phyloP scores from a whole-genome alignment of 2,797 vertebrate species.

The Denticeps clupeoides region DNA sequence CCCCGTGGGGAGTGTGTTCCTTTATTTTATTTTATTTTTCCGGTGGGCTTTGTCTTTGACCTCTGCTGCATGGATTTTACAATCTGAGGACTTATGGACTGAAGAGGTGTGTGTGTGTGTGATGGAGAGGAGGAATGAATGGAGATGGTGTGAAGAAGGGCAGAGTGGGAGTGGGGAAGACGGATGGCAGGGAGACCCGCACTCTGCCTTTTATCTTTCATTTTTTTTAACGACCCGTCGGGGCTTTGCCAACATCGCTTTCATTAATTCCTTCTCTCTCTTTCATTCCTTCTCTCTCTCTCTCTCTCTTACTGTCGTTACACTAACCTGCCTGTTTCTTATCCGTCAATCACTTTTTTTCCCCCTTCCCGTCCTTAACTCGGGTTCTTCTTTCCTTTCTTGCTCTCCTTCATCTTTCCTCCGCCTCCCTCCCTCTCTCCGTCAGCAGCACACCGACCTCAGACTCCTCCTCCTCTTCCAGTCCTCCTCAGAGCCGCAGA shows the following conservation, averaged over 20 bases:
- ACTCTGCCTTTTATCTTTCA: conserved; percentile 7
- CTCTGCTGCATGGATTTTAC: too few species aligned
- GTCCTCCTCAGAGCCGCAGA: conserved; percentile 15
- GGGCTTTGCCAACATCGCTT: not conserved
- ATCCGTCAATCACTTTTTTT: not conserved
- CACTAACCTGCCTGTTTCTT: conserved; percentile 16
- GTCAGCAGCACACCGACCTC: conserved; percentile 26
- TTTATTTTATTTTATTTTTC: too few species aligned
- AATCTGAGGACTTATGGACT: not conserved
- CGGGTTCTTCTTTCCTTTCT: too few species aligned
- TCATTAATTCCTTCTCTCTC: not conserved
- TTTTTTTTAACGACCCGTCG: not conserved
- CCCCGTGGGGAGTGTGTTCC: too few species aligned
- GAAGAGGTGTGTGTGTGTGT: not conserved
- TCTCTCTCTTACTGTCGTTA: conserved; percentile 17
- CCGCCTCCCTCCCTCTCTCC: not conserved
- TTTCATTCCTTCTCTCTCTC: not conserved
- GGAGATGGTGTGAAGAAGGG: conserved; percentile 5
- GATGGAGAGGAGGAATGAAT: conserved; percentile 32
- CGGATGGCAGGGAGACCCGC: conserved; percentile 15
- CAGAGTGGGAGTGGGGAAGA: conserved; percentile 17
- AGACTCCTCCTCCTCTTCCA: conserved; percentile 27
- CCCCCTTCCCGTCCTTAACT: conserved; percentile 7
- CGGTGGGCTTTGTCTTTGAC: too few species aligned
- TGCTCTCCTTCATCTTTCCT: too few species aligned